Evolutionary conservation across 2,888 invertebrate species (phyloP).

Genomic region (Microctonus aethiopoides): DNA sequence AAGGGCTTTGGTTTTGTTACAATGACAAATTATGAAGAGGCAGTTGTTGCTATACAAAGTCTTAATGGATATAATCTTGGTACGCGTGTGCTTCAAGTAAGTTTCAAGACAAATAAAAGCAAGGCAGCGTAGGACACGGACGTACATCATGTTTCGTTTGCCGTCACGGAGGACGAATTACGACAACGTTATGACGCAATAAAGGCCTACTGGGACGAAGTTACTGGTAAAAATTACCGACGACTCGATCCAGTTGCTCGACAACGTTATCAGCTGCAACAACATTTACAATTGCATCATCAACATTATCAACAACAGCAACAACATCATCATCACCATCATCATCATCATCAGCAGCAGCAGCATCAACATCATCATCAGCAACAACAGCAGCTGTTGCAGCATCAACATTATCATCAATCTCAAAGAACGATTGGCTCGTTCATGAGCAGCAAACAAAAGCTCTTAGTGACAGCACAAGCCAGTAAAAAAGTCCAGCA

Average conservation of each 20-base stretch:
- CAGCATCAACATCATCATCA: slow-evolving; percentile 31
- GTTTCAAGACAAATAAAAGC: slow-evolving; percentile 89
- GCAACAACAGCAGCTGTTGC: slow-evolving; percentile 11
- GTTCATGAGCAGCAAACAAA: slow-evolving; percentile 32
- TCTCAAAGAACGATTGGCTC: slow-evolving; percentile 35
- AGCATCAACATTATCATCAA: slow-evolving; percentile 37
- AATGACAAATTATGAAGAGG: slow-evolving; percentile 96
- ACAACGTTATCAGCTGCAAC: slow-evolving; percentile 23
- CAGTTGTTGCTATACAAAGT: slow-evolving; percentile 90
- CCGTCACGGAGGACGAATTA: slow-evolving; percentile 12
- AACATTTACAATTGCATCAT: slow-evolving; percentile 28
- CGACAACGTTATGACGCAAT: slow-evolving; percentile 21
- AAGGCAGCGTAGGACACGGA: slow-evolving; percentile 75
- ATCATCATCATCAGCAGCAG: slow-evolving; percentile 23
- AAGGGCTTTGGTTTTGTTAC: slow-evolving; percentile 96
- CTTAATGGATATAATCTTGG: slow-evolving; percentile 92
- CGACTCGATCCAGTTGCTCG: slow-evolving; percentile 19
- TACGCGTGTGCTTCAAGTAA: slow-evolving; percentile 91
- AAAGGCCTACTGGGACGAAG: slow-evolving; percentile 27
- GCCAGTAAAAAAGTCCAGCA: slow-evolving; percentile 35
- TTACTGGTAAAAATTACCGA: slow-evolving; percentile 22
- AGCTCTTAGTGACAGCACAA: slow-evolving; percentile 31
- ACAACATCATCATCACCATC: slow-evolving; percentile 14
- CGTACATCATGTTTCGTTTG: slow-evolving; percentile 21
- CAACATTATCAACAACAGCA: slow-evolving; percentile 24